Percentiles rank a stretch among this genome's conserved stretches.
Evolutionary conservation across 2,113 vertebrate genomes (phyloP).

Genomic region (Drymodes brunneopygia): DNA sequence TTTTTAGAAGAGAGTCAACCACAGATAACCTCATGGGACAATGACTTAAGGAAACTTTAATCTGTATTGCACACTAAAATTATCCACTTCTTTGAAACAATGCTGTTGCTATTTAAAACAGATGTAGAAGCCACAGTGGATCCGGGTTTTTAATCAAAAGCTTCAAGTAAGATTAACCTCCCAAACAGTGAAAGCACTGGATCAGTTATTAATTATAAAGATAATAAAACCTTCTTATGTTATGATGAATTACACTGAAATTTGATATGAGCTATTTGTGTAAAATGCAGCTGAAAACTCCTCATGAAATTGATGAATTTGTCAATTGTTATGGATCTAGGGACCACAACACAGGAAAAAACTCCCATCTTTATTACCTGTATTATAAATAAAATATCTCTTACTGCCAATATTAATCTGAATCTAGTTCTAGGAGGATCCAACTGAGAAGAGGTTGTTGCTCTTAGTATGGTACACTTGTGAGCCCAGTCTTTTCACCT

Average conservation of each 20-base stretch:
- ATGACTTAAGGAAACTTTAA: not conserved
- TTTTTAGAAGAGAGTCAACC: not conserved
- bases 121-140: not conserved
- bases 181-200: not conserved
- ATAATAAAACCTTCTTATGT: not conserved
- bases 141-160: constrained; percentile 5
- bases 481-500: not conserved
- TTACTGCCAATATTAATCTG: not conserved
- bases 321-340: not conserved
- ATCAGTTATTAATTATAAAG: constrained; percentile 9
- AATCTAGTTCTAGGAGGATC: not conserved
- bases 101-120: not conserved
- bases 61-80: not conserved
- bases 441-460: not conserved
- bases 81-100: not conserved
- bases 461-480: not conserved
- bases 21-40: not conserved
- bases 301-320: not conserved
- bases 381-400: not conserved
- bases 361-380: accelerated
- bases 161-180: not conserved
- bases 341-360: not conserved
- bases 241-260: not conserved
- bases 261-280: not conserved
- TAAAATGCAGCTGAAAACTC: not conserved